Conservation (phyloP, 2,113 vertebrate species). For the Hiodon alosoides region DNA sequence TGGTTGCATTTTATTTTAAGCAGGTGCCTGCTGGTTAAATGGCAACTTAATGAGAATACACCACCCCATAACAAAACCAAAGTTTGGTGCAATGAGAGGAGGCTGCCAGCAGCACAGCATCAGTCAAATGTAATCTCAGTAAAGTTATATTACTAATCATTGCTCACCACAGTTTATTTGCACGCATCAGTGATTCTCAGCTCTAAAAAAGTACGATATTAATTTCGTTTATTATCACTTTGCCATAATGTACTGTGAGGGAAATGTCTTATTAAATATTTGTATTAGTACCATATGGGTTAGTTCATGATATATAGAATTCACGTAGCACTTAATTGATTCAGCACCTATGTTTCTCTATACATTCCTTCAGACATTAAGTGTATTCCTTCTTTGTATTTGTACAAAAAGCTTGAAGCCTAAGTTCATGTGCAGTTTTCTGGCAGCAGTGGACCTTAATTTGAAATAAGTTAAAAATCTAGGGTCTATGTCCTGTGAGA, state of each 20-base stretch:
- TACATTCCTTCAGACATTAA: no score
- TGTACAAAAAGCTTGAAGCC: no score
- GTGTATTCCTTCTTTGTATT: no score
- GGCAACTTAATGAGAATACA: conserved; percentile 61
- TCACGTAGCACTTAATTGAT: no score
- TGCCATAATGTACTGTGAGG: neutral
- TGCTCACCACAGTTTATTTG: conserved; percentile 37
- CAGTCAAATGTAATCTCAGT: conserved; percentile 35
- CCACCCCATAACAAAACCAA: conserved; percentile 49
- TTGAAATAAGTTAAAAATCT: conserved; percentile 40
- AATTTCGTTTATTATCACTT: neutral
- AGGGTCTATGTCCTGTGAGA: conserved; percentile 39
- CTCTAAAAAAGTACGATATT: conserved; percentile 28
- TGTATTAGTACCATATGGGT: neutral
- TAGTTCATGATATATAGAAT: no score
- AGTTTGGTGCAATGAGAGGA: conserved; percentile 46
- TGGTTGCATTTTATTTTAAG: conserved; percentile 54
- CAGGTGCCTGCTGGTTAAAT: conserved; percentile 62
- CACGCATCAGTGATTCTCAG: conserved; percentile 27
- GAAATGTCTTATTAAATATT: neutral
- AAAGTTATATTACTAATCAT: conserved; percentile 49
- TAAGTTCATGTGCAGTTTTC: conserved; percentile 6
- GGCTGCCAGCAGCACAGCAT: conserved; percentile 49
- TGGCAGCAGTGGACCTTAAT: conserved; percentile 47
- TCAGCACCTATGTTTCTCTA: no score